phyloP scores from a whole-genome alignment of 1,140 invertebrate genomes.

The Conus betulinus region DNA sequence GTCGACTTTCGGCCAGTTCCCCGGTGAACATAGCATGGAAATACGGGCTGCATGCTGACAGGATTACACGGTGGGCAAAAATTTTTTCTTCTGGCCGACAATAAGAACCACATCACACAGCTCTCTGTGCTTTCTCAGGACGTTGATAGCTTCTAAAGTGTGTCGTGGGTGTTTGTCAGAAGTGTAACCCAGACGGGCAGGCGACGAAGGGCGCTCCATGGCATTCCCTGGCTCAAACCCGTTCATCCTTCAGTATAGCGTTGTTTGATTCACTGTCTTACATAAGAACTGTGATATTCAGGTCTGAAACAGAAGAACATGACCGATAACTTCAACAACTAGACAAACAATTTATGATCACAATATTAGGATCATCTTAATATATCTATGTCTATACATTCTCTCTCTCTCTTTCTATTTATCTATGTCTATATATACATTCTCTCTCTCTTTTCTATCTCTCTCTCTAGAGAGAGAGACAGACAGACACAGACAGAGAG shows the following conservation, averaged over 20 bases:
- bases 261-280: background rate
- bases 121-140: constrained; percentile 89
- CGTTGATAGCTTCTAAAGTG: constrained; percentile 91
- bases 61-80: constrained; percentile 87
- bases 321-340: too few relatives aligned
- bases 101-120: constrained; percentile 97
- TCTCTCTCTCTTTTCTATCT: too few relatives aligned
- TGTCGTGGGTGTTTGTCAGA: constrained; percentile 96
- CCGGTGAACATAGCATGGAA: constrained; percentile 99
- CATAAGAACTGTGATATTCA: background rate
- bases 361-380: too few relatives aligned
- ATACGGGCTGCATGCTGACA: constrained; percentile 94
- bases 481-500: too few relatives aligned
- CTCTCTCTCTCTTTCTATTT: too few relatives aligned
- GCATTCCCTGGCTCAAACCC: constrained; percentile 47
- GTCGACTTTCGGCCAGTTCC: constrained; percentile 96
- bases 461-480: too few relatives aligned
- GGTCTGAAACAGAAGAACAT: background rate
- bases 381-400: too few relatives aligned
- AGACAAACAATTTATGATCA: too few relatives aligned
- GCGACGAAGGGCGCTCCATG: constrained; percentile 71
- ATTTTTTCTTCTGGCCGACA: constrained; percentile 95
- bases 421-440: too few relatives aligned
- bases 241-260: constrained; percentile 38
- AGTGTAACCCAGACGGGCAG: constrained; percentile 81